Evolutionary conservation across 2,888 invertebrate genomes (phyloP), one percentile per base, ranked within the genome.

Genomic region (Zhuqinia jingwanae): DNA sequence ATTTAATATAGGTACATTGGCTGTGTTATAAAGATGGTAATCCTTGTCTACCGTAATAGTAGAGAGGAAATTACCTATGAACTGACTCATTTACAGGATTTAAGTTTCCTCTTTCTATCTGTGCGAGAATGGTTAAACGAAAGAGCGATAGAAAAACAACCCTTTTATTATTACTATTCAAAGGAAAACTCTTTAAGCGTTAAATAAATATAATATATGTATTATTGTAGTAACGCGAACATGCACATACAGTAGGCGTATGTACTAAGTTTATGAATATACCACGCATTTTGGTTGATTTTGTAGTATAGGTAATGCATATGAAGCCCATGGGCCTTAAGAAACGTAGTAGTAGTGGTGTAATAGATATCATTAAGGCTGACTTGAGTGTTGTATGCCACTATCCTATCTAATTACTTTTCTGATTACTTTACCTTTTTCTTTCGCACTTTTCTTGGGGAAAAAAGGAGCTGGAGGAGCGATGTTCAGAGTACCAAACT

Each of bases 381-480:
- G 60, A 20, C 65, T 60, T 60, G 68, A 68, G 25, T 77, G 68
- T 58, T 80, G 70, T 73, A 60, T 83, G 63, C 53, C 45, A 56
- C 53, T 27, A 30, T 70, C 36, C 65, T 65, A 50, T 83, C 75
- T 83, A 83, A 83, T 83, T 85, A 78, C 78, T 77, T 68, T 78
- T 60, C 45, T 85, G 58, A 79, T 85, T 78, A 56, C 63, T 63
- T 73, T 85, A 25, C 47, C 60, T 47, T 73, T 79, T 76, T 73
- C 47, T 70, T 76, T 77, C 77, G 65, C 84, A 68, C 77, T 77
- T 77, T 65, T 53, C 58, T 36, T 56, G n/a, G n/a, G n/a, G n/a
- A n/a, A n/a, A 22, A 83, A 76, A 90, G 90, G 91, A 91, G 68
- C 76, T 91, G 82, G 90, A 91, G 73, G 90, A 91, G 63, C 88